Evolutionary conservation across 2,113 vertebrate species (phyloP).

Genomic region (Natator depressus): DNA sequence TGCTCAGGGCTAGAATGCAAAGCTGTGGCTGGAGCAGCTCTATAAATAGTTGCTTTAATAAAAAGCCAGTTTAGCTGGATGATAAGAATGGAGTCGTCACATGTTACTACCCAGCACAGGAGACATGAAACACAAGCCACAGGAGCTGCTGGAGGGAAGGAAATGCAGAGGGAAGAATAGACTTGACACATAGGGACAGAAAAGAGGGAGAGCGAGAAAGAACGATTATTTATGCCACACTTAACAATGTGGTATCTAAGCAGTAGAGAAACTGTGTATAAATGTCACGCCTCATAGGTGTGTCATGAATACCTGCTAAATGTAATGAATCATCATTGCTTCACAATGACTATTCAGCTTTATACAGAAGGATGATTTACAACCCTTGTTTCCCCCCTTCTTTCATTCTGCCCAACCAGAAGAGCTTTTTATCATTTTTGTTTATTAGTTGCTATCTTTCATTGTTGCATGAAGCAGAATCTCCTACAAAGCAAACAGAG

Average conservation of each 20-base stretch:
- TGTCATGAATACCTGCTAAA: background rate
- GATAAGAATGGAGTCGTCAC: background rate
- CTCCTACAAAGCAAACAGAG: constrained; percentile 9
- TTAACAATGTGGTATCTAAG: background rate
- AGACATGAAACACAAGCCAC: background rate
- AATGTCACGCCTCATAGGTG: background rate
- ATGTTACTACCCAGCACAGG: background rate
- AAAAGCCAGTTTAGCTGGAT: background rate
- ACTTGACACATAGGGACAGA: background rate
- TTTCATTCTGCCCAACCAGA: background rate
- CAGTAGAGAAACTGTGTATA: background rate
- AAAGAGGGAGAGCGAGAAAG: background rate
- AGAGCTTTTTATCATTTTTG: background rate
- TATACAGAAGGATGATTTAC: background rate
- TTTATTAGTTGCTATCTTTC: constrained; percentile 12
- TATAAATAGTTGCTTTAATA: background rate
- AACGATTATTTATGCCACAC: background rate
- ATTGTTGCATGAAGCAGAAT: background rate
- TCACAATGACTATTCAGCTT: background rate
- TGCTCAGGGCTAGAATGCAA: background rate
- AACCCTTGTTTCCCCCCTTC: constrained; percentile 15
- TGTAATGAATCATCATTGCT: constrained; percentile 10
- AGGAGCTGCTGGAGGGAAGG: background rate
- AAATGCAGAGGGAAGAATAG: background rate
- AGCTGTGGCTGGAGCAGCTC: fast-evolving